Evolutionary conservation across 1,140 invertebrate species (phyloP).

Genomic region (Saccostrea cuccullata): DNA sequence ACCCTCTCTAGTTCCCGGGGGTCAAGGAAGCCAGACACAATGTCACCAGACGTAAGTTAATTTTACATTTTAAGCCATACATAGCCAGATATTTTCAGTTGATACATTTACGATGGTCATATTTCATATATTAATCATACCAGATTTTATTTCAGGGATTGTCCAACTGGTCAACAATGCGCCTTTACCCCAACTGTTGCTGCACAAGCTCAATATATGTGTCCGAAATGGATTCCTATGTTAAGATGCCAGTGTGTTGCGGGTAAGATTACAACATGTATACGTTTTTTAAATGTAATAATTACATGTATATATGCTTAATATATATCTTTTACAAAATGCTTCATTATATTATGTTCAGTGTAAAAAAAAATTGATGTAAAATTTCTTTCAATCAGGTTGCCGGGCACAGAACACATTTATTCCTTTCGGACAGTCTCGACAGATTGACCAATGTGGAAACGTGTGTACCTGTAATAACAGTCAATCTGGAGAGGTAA

Average conservation of each 20-base stretch:
- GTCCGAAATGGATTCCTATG: conserved; percentile 52
- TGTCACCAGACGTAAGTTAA: conserved; percentile 37
- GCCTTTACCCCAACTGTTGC: conserved; percentile 42
- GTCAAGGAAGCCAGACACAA: conserved; percentile 30
- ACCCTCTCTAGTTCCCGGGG: conserved; percentile 26
- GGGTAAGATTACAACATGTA: conserved; percentile 5
- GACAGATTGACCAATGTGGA: conserved; percentile 53
- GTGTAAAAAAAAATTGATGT: too few species aligned
- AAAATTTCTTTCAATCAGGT: conserved; percentile 19
- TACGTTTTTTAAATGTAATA: background rate
- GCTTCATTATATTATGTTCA: too few species aligned
- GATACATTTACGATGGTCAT: background rate
- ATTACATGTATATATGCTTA: too few species aligned
- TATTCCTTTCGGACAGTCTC: conserved; percentile 53
- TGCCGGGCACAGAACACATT: conserved; percentile 53
- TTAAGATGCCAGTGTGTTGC: conserved; percentile 45
- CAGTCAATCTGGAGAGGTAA: conserved; percentile 8
- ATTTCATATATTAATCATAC: background rate
- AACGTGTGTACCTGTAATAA: conserved; percentile 51
- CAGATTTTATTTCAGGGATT: conserved; percentile 38
- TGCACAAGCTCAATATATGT: conserved; percentile 40
- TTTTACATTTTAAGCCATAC: background rate
- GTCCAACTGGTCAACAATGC: conserved; percentile 49
- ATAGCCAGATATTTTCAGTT: background rate
- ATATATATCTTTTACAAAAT: too few species aligned